These are phyloP conservation scores for Megaustenia siamemsis DNA, from an alignment of 2,888 invertebrate species.

Conservation along the genomic window DNA sequence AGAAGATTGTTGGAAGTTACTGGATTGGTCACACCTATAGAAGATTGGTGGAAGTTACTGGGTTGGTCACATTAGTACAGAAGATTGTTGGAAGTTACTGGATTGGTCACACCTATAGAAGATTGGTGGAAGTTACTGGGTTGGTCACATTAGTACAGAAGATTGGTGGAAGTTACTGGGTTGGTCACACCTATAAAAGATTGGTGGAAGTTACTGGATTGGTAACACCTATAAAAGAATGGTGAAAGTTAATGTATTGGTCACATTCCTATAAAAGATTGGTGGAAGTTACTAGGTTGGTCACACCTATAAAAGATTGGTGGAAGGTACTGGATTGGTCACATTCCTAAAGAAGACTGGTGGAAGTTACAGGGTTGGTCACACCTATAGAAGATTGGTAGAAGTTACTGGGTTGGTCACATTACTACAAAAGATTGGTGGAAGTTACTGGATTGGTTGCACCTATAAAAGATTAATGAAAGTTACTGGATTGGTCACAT, in stretches of 20 bases:
- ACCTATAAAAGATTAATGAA: background rate
- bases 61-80: background rate
- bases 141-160: background rate
- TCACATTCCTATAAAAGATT: background rate
- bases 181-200: background rate
- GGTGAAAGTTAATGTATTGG: too few relatives aligned
- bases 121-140: background rate
- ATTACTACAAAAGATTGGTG: slow-evolving; percentile 58
- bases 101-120: too few relatives aligned
- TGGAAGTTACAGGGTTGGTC: background rate
- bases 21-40: too few relatives aligned
- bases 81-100: background rate
- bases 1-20: background rate
- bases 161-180: background rate
- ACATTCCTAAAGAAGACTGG: background rate
- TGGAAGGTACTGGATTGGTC: too few relatives aligned
- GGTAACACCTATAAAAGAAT: background rate
- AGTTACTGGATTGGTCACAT: slow-evolving; percentile 10
- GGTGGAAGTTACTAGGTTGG: background rate
- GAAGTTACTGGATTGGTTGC: slow-evolving; percentile 58
- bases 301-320: background rate
- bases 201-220: background rate
- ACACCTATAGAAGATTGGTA: background rate
- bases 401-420: slow-evolving; percentile 78
- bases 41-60: background rate